phyloP scores from a whole-genome alignment of 2,888 invertebrate genomes.

The Poecilobothrus nobilitatus region DNA sequence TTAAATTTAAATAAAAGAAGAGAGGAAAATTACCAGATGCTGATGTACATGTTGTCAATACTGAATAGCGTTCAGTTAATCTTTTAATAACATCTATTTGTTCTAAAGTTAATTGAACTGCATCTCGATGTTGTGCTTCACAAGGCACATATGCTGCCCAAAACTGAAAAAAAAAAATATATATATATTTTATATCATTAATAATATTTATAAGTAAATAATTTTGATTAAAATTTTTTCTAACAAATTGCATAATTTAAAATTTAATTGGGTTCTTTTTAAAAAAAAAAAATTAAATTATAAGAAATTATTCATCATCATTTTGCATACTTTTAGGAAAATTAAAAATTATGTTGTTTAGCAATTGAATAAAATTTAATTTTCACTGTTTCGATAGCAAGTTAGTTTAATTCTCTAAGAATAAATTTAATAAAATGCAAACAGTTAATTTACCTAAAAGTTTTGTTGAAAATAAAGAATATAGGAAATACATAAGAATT shows the following conservation, averaged over 20 bases:
- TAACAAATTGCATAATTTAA: neutral
- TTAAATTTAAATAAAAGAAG: neutral
- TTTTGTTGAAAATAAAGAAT: too few relatives aligned
- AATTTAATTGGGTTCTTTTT: constrained; percentile 9
- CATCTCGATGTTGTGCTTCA: constrained; percentile 59
- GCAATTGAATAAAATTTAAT: too few relatives aligned
- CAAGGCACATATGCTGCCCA: constrained; percentile 69
- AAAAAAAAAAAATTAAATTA: too few relatives aligned
- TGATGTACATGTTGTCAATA: constrained; percentile 56
- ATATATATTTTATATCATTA: constrained; percentile 9
- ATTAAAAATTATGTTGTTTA: too few relatives aligned
- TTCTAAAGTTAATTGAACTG: constrained; percentile 60
- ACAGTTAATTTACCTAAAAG: too few relatives aligned
- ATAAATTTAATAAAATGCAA: too few relatives aligned
- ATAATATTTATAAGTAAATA: neutral
- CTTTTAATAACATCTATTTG: constrained; percentile 66
- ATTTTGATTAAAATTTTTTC: neutral
- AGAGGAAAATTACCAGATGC: constrained; percentile 51
- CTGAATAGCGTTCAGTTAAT: constrained; percentile 57
- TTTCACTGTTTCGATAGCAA: too few relatives aligned
- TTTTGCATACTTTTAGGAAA: too few relatives aligned
- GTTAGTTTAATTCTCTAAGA: too few relatives aligned
- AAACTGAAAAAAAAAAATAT: constrained; percentile 45
- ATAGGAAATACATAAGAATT: too few relatives aligned
- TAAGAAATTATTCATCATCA: too few relatives aligned